These are phyloP conservation scores for Orussus abietinus DNA, from an alignment of 1,140 invertebrate genomes.

Conservation along the genomic window DNA sequence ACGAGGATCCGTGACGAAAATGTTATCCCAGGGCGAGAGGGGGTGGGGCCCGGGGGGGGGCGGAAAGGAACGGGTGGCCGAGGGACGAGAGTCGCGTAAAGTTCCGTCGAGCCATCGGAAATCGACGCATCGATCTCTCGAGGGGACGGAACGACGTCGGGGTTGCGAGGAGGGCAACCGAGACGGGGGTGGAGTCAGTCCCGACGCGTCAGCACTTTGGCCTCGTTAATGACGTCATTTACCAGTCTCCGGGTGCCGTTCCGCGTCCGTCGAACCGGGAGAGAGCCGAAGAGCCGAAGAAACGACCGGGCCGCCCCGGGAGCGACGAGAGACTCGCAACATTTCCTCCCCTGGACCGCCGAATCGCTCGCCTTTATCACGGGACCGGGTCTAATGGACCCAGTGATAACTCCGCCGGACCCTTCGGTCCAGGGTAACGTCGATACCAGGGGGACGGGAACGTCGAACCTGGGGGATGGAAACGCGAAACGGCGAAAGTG, in stretches of 20 bases:
- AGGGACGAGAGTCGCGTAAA: conserved; percentile 12
- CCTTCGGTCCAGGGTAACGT: too few species aligned
- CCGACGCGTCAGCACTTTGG: conserved; percentile 39
- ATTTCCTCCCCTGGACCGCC: too few species aligned
- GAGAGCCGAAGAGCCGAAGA: too few species aligned
- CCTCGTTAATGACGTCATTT: conserved; percentile 42
- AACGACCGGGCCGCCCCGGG: background rate
- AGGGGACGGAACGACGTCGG: conserved; percentile 17
- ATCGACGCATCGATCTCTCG: conserved; percentile 37
- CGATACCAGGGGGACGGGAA: too few species aligned
- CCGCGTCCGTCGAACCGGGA: background rate
- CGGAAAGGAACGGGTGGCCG: background rate
- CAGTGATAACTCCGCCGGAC: too few species aligned
- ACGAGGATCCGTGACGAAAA: conserved; percentile 3
- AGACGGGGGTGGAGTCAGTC: conserved; percentile 25
- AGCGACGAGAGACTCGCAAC: background rate
- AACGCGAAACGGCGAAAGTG: too few species aligned
- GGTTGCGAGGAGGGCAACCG: conserved; percentile 17
- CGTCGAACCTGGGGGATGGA: too few species aligned
- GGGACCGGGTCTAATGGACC: too few species aligned
- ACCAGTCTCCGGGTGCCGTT: conserved; percentile 24
- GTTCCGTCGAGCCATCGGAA: conserved; percentile 30
- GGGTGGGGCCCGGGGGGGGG: background rate
- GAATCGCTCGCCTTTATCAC: too few species aligned
- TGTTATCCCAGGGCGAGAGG: conserved; percentile 5